Evolutionary conservation across 2,113 vertebrate genomes (phyloP), one percentile per base, ranked within the genome.

Genomic region (Noturus placidus): DNA sequence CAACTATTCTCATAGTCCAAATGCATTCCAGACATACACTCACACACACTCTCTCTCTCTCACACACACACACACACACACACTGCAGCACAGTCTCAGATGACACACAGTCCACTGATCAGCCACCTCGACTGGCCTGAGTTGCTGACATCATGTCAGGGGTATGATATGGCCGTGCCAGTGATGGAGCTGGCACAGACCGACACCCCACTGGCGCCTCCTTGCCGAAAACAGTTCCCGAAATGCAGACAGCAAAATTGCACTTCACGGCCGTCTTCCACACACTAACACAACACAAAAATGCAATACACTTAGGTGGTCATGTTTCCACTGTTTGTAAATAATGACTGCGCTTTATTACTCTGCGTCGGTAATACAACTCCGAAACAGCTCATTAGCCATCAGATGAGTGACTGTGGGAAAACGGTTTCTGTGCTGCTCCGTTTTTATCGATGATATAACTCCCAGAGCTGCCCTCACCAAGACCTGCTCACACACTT

Each of bases 381-480:
- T 67, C 74, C 61, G 54, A 52, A 86, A 69, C 85, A 54, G 59
- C 33, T 69, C 33, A 70, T 82, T 82, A 87, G 78, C 77, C 25
- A 13, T 82, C 33, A 56, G 78, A 87, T 30, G 76, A 82, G 77
- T 69, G 78, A 70, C 86, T 70, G 86, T 82, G 86, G 78, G 85
- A 70, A 86, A 80, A 67, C 15, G 15, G 33, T 25, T 56, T 61
- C 38, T 78, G 46, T 70, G 38, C 63, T 46, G 50, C 77, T 87
- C 77, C 25, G 46, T 69, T 46, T 70, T 87, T 87, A 87, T 87
- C 35, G 50, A 82, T 82, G 86, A 79, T 88, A 25, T 90, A 89
- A 86, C 83, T 57, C 65, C 65, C 85, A 56, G 61, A 22, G 38
- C 74, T 76, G 74, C 57, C 42, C 59, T 72, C 46, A 74, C 38